Conservation (phyloP, 2,888 invertebrate species). For the Drosophila vallismaia region DNA sequence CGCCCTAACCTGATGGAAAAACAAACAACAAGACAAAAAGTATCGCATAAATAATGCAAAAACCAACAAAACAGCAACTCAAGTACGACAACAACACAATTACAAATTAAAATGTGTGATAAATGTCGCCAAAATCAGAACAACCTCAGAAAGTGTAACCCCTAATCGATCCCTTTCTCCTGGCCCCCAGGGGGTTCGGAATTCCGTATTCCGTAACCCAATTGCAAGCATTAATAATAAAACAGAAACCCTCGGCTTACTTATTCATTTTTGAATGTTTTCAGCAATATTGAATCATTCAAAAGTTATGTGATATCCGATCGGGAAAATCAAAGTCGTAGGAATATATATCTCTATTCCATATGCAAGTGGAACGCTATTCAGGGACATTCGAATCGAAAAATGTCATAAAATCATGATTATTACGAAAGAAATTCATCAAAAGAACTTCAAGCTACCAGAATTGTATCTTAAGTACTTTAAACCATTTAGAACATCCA, state of each 20-base stretch:
- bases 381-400: neutral
- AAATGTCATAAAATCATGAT: no score
- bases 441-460: no score
- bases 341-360: no score
- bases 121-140: slow-evolving; percentile 27
- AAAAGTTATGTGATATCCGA: slow-evolving; percentile 14
- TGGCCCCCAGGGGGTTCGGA: neutral
- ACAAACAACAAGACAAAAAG: slow-evolving; percentile 46
- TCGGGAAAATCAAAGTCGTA: no score
- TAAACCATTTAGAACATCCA: no score
- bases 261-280: slow-evolving; percentile 13
- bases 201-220: slow-evolving; percentile 57
- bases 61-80: slow-evolving; percentile 26
- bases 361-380: neutral
- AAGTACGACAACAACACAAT: slow-evolving; percentile 57
- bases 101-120: slow-evolving; percentile 60
- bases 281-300: slow-evolving; percentile 18
- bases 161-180: no score
- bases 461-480: no score
- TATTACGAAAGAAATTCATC: no score
- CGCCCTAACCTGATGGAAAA: slow-evolving; percentile 33
- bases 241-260: slow-evolving; percentile 8
- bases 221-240: slow-evolving; percentile 62
- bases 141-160: neutral
- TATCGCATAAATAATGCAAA: slow-evolving; percentile 68